Evolutionary conservation across 2,888 invertebrate genomes (phyloP).

Genomic region (Ophraella communa): DNA sequence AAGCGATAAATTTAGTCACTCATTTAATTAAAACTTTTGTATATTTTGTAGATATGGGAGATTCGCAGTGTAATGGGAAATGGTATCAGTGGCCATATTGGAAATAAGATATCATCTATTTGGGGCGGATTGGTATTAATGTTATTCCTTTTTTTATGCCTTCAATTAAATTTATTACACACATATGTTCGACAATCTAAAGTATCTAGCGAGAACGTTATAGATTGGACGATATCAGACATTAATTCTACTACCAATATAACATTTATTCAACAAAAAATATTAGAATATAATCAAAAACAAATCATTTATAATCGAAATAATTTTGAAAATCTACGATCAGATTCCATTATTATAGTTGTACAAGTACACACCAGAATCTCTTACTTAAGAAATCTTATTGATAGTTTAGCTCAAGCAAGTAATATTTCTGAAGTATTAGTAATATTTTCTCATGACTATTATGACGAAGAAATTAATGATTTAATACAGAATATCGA

Average conservation of each 20-base stretch:
- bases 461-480: slow-evolving; percentile 92
- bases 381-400: slow-evolving; percentile 91
- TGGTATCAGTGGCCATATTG: slow-evolving; percentile 57
- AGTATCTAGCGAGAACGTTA: slow-evolving; percentile 60
- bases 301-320: slow-evolving; percentile 90
- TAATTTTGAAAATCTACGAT: slow-evolving; percentile 84
- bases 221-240: background rate
- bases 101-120: slow-evolving; percentile 54
- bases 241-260: slow-evolving; percentile 66
- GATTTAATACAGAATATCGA: slow-evolving; percentile 88
- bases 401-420: slow-evolving; percentile 91
- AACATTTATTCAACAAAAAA: slow-evolving; percentile 74
- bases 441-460: slow-evolving; percentile 95
- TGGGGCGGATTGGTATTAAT: slow-evolving; percentile 54
- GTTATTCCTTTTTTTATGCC: slow-evolving; percentile 66
- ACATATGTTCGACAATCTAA: slow-evolving; percentile 77
- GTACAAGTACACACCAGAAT: slow-evolving; percentile 92
- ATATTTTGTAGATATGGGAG: slow-evolving; percentile 23
- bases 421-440: slow-evolving; percentile 87
- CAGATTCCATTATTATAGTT: slow-evolving; percentile 87
- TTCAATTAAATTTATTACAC: slow-evolving; percentile 69
- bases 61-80: slow-evolving; percentile 56
- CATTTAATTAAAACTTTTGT: background rate
- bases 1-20: no score
- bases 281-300: slow-evolving; percentile 77